Base-by-base conservation (phyloP, 2,888 invertebrate species). In the Tachina lurida region DNA sequence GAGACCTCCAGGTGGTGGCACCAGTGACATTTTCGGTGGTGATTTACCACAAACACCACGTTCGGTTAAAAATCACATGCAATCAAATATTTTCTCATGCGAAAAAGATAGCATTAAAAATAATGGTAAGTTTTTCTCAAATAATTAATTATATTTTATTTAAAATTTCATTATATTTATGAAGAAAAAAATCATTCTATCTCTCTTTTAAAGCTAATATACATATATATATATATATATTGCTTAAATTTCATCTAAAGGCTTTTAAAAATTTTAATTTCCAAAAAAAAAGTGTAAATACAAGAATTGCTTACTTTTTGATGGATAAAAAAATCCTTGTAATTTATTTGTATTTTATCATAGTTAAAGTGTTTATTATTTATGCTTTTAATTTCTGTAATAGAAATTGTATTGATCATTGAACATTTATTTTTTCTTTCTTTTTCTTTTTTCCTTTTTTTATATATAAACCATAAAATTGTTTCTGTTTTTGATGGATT, bases 1-100 rank as follows among this genome's bases (percentile, higher is more conserved):
- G 90, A 94, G 95, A 91, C 94, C 95, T 87, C 95, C 95, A 88
- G 95, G 95, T 87, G 95, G 95, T 88, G 95, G 94, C n/a, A 94
- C 94, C 88, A 94, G 94, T 89, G 94, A 94, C 91, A 94, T 94
- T 90, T 94, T 95, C 88, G 93, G 93, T 75, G 88, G 90, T 77
- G 92, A 92, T 84, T 87, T 90, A 87, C 91, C 91, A 73, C 90
- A 91, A 87, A 93, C 93, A 77, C 93, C 93, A 83, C 91, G 93
- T 81, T 90, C 90, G 70, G 90, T 91, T 39, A 92, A 92, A 89
- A 93, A 93, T 90, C 92, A 93, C 89, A 92, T 92, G 92, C 91
- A 90, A 78, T 93, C 93, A 86, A 93, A 93, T 88, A 93, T 93
- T 87, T 93, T 93, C 88, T 93, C 93, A 80, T 92, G 93, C 86